phyloP scores from a whole-genome alignment of 2,888 invertebrate species.

The Drosophila antonietae region DNA sequence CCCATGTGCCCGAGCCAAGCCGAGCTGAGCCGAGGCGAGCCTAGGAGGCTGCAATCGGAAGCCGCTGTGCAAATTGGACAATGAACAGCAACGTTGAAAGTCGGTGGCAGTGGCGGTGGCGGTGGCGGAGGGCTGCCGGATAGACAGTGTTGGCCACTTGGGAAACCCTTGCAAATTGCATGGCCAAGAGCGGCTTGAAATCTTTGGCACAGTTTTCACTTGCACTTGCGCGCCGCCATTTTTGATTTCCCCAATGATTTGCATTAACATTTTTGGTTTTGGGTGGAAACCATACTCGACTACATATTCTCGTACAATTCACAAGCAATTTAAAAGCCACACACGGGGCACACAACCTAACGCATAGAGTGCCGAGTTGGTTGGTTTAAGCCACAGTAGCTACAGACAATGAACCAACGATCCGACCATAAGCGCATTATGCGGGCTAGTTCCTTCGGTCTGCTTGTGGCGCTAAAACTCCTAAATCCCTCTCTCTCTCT shows the following conservation, averaged over 20 bases:
- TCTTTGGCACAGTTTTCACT: slow-evolving; percentile 76
- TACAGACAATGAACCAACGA: slow-evolving; percentile 57
- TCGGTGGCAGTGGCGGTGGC: neutral
- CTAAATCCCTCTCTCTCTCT: neutral
- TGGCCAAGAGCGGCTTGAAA: slow-evolving; percentile 63
- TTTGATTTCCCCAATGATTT: slow-evolving; percentile 81
- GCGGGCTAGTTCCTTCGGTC: slow-evolving; percentile 58
- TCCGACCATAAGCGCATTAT: slow-evolving; percentile 72
- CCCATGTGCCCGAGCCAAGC: slow-evolving; percentile 14
- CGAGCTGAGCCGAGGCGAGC: neutral
- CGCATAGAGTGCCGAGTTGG: slow-evolving; percentile 5
- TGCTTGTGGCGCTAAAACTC: slow-evolving; percentile 15
- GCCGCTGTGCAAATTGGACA: slow-evolving; percentile 74
- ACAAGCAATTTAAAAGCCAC: slow-evolving; percentile 65
- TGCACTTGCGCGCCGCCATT: slow-evolving; percentile 61
- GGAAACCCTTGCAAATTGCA: slow-evolving; percentile 81
- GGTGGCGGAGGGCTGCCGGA: neutral
- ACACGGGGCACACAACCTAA: slow-evolving; percentile 22
- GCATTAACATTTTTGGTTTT: slow-evolving; percentile 74
- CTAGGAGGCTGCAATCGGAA: slow-evolving; percentile 65
- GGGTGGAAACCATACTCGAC: neutral
- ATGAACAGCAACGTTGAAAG: slow-evolving; percentile 39
- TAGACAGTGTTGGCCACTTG: slow-evolving; percentile 63
- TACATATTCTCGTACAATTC: slow-evolving; percentile 29
- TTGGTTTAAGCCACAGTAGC: slow-evolving; percentile 32